Evolutionary conservation across 92 coral and sea anemone species (phyloP).

Genomic region (Parazoanthus darwini): DNA sequence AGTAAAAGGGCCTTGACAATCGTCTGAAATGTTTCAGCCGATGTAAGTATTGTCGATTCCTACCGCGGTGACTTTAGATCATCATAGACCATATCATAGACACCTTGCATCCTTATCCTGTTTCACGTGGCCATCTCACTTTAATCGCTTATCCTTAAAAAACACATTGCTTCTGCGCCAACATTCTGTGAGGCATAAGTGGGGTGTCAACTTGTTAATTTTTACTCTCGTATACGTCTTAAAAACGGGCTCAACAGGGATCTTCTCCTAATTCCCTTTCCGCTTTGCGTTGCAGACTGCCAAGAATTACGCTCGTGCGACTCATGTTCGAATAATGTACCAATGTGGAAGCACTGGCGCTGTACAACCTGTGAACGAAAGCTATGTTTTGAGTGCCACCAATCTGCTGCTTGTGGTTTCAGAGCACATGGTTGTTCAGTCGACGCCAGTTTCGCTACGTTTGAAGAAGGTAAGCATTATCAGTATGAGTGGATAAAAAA

Average conservation of each 20-base stretch:
- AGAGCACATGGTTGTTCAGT: neutral
- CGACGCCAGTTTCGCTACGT: neutral
- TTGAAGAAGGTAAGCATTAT: constrained; percentile 10
- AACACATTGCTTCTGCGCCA: neutral
- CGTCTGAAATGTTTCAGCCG: neutral
- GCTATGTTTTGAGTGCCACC: constrained; percentile 17
- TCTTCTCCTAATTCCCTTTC: neutral
- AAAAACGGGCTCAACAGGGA: neutral
- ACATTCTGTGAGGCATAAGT: neutral
- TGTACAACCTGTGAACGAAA: neutral
- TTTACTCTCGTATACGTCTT: neutral
- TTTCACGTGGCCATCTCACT: neutral
- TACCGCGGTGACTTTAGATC: neutral
- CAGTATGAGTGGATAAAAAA: neutral
- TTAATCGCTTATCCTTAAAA: neutral
- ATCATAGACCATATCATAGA: neutral
- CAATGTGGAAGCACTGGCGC: constrained; percentile 24
- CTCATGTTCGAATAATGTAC: neutral
- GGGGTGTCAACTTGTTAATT: neutral
- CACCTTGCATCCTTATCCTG: neutral
- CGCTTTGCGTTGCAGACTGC: neutral
- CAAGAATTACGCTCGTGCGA: neutral
- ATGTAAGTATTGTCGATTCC: neutral
- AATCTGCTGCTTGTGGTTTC: neutral
- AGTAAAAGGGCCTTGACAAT: constrained; percentile 9